These are phyloP conservation scores for Eristalinus sepulchralis DNA, from an alignment of 2,888 invertebrate genomes.

Conservation along the genomic window DNA sequence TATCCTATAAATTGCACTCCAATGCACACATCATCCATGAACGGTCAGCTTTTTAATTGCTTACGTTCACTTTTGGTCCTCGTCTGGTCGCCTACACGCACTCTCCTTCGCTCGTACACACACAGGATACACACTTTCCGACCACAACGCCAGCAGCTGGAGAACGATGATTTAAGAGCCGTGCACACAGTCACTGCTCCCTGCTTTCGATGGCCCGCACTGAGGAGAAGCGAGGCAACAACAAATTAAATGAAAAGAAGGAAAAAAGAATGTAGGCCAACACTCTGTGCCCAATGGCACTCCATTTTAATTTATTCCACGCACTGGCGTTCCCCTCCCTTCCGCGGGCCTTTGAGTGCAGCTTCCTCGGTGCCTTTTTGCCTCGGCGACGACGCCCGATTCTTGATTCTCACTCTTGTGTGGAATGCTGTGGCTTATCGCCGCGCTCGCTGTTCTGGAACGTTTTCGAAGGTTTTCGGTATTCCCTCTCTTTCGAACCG, in stretches of 20 bases:
- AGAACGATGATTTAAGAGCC: conserved; percentile 45
- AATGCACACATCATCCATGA: conserved; percentile 11
- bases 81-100: not conserved
- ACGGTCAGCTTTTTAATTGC: conserved; percentile 10
- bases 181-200: not conserved
- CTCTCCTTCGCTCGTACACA: not conserved
- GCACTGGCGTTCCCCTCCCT: conserved; percentile 41
- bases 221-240: not conserved
- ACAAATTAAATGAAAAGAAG: not conserved
- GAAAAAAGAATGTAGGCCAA: conserved; percentile 38
- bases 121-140: conserved; percentile 4
- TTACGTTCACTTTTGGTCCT: conserved; percentile 12
- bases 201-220: not conserved
- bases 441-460: conserved; percentile 1
- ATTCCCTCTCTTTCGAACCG: not conserved
- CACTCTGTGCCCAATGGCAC: conserved; percentile 56
- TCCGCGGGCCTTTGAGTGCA: conserved; percentile 43
- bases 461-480: too few species aligned
- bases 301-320: conserved; percentile 66
- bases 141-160: conserved; percentile 31
- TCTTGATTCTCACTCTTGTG: not conserved
- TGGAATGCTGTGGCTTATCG: conserved; percentile 27
- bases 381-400: not conserved
- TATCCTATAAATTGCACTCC: conserved; percentile 62
- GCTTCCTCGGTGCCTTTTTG: not conserved